Conservation (phyloP, 2,113 vertebrate species). For the Microtus ochrogaster region DNA sequence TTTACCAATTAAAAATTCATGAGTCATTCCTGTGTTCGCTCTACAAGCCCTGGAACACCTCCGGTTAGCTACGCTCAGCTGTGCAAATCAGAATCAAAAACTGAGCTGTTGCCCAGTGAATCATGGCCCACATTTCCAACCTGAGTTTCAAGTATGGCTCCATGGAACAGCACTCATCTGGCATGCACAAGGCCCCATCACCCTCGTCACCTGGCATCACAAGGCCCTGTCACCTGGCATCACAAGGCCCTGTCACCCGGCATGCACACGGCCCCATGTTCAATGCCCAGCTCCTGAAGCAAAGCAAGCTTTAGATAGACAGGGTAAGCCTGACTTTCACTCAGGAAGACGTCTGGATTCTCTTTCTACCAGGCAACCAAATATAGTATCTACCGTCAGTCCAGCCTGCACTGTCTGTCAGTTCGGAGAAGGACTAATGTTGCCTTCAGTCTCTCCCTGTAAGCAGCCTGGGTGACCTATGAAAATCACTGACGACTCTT, state of each 20-base stretch:
- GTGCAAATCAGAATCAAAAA: background rate
- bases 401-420: background rate
- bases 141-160: no score
- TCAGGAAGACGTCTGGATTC: background rate
- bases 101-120: background rate
- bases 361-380: background rate
- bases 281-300: no score
- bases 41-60: background rate
- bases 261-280: background rate
- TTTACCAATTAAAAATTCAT: constrained; percentile 68
- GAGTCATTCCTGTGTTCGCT: background rate
- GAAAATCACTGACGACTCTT: background rate
- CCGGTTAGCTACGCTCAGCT: background rate
- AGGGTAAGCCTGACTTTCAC: background rate
- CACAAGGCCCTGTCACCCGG: no score
- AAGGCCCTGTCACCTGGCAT: no score
- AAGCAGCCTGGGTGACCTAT: background rate
- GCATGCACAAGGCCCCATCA: no score
- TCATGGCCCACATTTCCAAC: background rate
- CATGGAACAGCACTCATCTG: no score
- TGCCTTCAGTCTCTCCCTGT: background rate
- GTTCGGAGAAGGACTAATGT: background rate
- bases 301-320: background rate
- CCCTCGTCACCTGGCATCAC: no score
- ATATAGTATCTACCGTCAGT: background rate